Evolutionary conservation across 1,140 invertebrate species (phyloP), one percentile per base, ranked within the genome.

Genomic region (Watersipora subatra): DNA sequence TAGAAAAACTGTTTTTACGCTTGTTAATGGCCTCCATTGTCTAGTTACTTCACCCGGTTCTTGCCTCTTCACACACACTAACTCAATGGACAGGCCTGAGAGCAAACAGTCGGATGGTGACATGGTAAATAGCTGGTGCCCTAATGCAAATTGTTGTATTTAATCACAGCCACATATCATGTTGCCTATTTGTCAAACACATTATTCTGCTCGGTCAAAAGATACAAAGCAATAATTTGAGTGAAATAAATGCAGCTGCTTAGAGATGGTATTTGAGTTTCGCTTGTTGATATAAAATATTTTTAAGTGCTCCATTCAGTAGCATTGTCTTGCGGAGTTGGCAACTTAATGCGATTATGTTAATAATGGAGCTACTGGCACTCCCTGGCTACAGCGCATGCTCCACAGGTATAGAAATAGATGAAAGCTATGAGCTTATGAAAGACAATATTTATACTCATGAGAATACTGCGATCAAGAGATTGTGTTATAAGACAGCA

Each of bases 181-280:
- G 15, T 22, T 63, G 22, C n/a, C 20, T 63, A 3, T 65, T 86
- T 90, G 67, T 89, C 91, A 73, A 91, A 91, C 82, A 85, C 89
- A 78, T 91, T 85, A 84, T 90, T 92, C 82, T 80, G 92, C 80
- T 92, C 92, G 79, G 88, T 89, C 82, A 92, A 92, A 85, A 90
- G 87, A 69, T 20, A n/a, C 25, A 20, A 25, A 59, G 25, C 57
- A 20, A n/a, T 59, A 22, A 20, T 20, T 25, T 25, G 57, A 12
- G n/a, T 22, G 12, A 25, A 20, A 20, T 20, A 59, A 20, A 25
- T 20, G 25, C 57, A 59, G 57, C 25, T n/a, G 57, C 12, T 3
- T 59, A 22, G 7, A 20, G 22, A 20, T n/a, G 3, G 19, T 25
- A 22, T 59, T 25, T 20, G 12, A 12, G 7, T 22, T 59, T 7